These are phyloP conservation scores for Enteromius viviparus DNA, from an alignment of 2,797 vertebrate genomes.

Conservation along the genomic window DNA sequence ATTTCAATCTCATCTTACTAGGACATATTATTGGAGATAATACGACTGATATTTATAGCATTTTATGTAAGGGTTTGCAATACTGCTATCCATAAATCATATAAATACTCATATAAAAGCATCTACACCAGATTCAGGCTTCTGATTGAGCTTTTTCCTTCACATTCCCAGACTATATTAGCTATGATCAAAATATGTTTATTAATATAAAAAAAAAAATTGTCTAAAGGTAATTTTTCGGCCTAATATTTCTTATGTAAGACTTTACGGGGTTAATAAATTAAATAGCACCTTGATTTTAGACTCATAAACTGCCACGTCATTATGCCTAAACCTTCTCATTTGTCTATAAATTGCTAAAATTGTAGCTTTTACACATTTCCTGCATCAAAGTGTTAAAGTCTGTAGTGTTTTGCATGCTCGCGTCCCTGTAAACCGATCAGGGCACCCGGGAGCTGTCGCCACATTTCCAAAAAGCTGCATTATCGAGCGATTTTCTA, in stretches of 20 bases:
- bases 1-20: background rate
- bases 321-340: background rate
- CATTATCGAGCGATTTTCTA: slow-evolving; percentile 82
- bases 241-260: background rate
- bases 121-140: background rate
- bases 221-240: too few relatives aligned
- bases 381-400: background rate
- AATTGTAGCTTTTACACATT: background rate
- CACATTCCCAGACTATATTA: background rate
- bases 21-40: background rate
- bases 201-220: too few relatives aligned
- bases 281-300: background rate
- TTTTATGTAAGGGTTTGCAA: background rate
- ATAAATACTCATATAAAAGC: background rate
- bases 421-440: slow-evolving; percentile 71
- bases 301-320: background rate
- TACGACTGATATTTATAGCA: background rate
- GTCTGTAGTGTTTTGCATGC: slow-evolving; percentile 64
- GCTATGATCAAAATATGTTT: background rate
- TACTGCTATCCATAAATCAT: background rate
- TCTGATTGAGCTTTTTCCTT: background rate
- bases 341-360: background rate
- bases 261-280: background rate
- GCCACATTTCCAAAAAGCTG: slow-evolving; percentile 75
- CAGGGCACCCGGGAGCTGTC: slow-evolving; percentile 73